These are phyloP conservation scores for Druon quercuslanigerum DNA, from an alignment of 1,140 invertebrate species.

Conservation along the genomic window DNA sequence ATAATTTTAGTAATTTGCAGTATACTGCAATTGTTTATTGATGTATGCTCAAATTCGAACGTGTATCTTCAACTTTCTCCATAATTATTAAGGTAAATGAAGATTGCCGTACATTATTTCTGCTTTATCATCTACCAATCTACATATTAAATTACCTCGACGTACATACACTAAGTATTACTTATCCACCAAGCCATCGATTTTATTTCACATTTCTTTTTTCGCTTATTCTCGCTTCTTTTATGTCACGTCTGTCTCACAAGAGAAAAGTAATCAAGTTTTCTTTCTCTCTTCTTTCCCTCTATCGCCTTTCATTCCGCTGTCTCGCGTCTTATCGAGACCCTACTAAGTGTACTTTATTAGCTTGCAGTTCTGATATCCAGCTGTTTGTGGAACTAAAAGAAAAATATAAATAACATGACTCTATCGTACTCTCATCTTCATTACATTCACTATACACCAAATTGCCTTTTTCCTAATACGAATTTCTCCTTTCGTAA, in stretches of 20 bases:
- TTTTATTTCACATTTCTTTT: slow-evolving; percentile 19
- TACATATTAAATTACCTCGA: neutral
- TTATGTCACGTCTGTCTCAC: slow-evolving; percentile 24
- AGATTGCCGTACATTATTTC: slow-evolving; percentile 19
- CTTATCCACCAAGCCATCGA: slow-evolving; percentile 23
- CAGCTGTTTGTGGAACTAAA: slow-evolving; percentile 13
- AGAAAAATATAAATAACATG: slow-evolving; percentile 20
- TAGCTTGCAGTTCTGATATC: slow-evolving; percentile 29
- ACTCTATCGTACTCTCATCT: neutral
- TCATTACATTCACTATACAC: neutral
- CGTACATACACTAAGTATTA: neutral
- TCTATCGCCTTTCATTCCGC: slow-evolving; percentile 29
- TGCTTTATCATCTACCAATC: slow-evolving; percentile 9
- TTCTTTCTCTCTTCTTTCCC: neutral
- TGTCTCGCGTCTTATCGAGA: slow-evolving; percentile 31
- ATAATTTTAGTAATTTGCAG: too few relatives aligned
- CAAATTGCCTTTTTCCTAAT: neutral
- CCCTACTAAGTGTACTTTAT: slow-evolving; percentile 26
- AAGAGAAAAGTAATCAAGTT: slow-evolving; percentile 31
- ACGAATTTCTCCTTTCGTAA: neutral
- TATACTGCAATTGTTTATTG: too few relatives aligned
- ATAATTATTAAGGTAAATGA: neutral
- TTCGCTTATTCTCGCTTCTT: slow-evolving; percentile 12
- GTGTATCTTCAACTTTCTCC: neutral
- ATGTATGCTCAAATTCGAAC: too few relatives aligned